Evolutionary conservation across 2,888 invertebrate species (phyloP), one percentile per base, ranked within the genome.

Genomic region (Drosophila phalerata): DNA sequence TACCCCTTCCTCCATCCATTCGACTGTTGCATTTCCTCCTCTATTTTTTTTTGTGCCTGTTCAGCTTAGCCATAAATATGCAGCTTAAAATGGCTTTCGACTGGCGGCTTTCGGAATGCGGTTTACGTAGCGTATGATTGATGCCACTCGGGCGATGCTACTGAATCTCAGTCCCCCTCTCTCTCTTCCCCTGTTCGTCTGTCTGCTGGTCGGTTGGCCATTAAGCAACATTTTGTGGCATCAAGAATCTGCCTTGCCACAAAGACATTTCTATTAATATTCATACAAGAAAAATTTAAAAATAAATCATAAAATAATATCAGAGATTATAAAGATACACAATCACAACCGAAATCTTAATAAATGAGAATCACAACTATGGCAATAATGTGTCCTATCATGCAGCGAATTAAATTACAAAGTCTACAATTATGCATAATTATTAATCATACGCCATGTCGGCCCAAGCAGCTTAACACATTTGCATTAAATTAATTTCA

Each of bases 81-180:
- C 82, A 87, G 89, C 84, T 85, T 85, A 89, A 89, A 84, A 84
- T 85, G 84, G 88, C 79, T 87, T 88, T 81, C 89, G 89, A 81
- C 85, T 84, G 73, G 88, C 86, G 86, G 88, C 85, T 72, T 80
- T 88, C 53, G 88, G 83, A 81, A 88, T 86, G 84, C 75, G 89
- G 88, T 78, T 84, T 87, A 89, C 89, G 82, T 78, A 63, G 79
- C 87, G 89, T 85, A 84, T 84, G 85, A 84, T 86, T 81, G 89
- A 87, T 88, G 88, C 75, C 79, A 53, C 65, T 77, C 74, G 67
- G 77, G 49, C 58, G 48, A 51, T 57, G 73, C 61, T 47, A 1
- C 48, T 37, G 61, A 67, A 30, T 40, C 15, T 43, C 49, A 3
- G 30, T 52, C 9, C 10, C n/a, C 15, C 3, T 22, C 22, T 19